phyloP scores from a whole-genome alignment of 35 echinoderm and acorn worm genomes.

The Lytechinus pictus region DNA sequence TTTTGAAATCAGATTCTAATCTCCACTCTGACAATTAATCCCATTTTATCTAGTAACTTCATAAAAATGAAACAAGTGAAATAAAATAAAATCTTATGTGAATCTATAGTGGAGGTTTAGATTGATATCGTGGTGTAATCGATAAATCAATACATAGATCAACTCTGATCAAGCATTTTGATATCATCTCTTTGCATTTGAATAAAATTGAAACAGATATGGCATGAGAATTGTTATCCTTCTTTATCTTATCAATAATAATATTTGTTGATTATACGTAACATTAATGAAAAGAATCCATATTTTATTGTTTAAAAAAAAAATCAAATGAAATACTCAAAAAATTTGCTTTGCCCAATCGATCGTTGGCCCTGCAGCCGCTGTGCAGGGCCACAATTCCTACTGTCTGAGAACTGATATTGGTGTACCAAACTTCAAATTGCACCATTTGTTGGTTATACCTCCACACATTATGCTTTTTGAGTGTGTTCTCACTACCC shows the following conservation, averaged over 20 bases:
- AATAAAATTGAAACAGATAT: background rate
- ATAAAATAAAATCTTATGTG: background rate
- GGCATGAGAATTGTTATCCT: too few relatives aligned
- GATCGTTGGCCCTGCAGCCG: too few relatives aligned
- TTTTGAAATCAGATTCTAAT: background rate
- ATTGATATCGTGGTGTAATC: background rate
- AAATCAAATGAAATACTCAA: too few relatives aligned
- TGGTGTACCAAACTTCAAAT: background rate
- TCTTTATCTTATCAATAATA: too few relatives aligned
- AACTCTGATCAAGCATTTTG: too few relatives aligned
- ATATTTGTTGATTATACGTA: too few relatives aligned
- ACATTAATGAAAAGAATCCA: too few relatives aligned
- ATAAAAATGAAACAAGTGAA: background rate
- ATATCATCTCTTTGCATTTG: background rate
- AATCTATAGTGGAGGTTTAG: background rate
- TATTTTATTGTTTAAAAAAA: too few relatives aligned
- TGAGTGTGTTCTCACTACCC: background rate
- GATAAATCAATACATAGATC: background rate
- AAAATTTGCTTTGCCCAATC: too few relatives aligned
- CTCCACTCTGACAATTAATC: background rate
- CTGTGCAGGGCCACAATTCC: background rate
- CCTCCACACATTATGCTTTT: background rate
- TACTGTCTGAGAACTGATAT: background rate
- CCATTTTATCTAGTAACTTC: background rate
- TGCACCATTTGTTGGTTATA: background rate